Evolutionary conservation across 2,797 vertebrate species (phyloP).

Genomic region (Spizella passerina): DNA sequence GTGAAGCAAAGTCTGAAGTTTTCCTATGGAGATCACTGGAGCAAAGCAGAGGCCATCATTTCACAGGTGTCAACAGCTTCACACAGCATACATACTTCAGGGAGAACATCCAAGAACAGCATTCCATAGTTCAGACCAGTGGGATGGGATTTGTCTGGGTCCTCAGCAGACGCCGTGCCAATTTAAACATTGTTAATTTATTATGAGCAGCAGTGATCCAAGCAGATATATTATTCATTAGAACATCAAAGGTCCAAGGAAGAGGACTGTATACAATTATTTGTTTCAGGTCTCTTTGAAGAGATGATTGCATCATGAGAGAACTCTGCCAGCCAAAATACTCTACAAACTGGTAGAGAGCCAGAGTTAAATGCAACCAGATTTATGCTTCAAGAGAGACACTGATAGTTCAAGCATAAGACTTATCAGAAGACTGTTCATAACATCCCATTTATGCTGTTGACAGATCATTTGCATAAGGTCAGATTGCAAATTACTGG

Average conservation of each 20-base stretch:
- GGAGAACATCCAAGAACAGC: conserved; percentile 21
- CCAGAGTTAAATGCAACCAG: not conserved
- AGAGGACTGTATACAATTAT: not conserved
- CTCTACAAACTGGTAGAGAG: not conserved
- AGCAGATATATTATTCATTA: conserved; percentile 32
- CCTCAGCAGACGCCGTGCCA: not conserved
- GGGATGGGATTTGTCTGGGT: conserved; percentile 29
- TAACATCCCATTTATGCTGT: not conserved
- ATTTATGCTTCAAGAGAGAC: not conserved
- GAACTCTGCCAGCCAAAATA: not conserved
- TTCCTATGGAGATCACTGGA: not conserved
- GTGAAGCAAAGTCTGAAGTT: not conserved
- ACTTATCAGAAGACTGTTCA: not conserved
- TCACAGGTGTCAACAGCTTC: not conserved
- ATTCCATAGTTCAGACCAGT: not conserved
- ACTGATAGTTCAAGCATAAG: not conserved
- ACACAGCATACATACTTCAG: not conserved
- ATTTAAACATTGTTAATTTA: conserved; percentile 55
- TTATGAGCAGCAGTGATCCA: conserved; percentile 40
- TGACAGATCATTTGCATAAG: not conserved
- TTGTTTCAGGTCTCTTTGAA: not conserved
- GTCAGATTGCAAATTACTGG: not conserved
- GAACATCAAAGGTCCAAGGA: conserved; percentile 9
- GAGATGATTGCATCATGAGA: not conserved
- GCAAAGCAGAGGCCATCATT: not conserved